phyloP scores from a whole-genome alignment of 2,888 invertebrate genomes.

The Leptinotarsa haldemani region DNA sequence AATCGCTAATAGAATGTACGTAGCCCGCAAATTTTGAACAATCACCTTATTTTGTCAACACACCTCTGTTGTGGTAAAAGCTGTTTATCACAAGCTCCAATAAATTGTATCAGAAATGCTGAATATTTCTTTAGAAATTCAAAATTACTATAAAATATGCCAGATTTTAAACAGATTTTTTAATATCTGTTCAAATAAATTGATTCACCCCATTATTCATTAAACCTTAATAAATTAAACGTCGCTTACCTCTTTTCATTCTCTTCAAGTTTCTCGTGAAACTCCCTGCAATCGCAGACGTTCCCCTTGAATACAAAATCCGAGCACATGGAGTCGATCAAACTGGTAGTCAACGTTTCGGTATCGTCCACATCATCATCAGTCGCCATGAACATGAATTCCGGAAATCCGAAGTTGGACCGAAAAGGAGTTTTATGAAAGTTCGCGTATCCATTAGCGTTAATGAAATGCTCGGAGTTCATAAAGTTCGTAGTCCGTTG shows the following conservation, averaged over 20 bases:
- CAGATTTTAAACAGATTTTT: too few relatives aligned
- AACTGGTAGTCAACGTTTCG: slow-evolving; percentile 45
- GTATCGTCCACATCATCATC: slow-evolving; percentile 42
- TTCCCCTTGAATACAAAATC: slow-evolving; percentile 48
- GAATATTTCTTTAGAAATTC: too few relatives aligned
- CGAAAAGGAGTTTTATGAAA: slow-evolving; percentile 43
- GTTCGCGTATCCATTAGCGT: slow-evolving; percentile 34
- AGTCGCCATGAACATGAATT: slow-evolving; percentile 48
- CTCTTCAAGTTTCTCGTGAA: slow-evolving; percentile 45
- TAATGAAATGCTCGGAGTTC: slow-evolving; percentile 57
- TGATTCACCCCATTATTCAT: too few relatives aligned
- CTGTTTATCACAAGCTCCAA: too few relatives aligned
- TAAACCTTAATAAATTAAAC: too few relatives aligned
- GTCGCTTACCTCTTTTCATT: slow-evolving; percentile 39
- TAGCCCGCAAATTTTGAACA: too few relatives aligned
- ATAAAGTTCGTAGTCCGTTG: slow-evolving; percentile 57
- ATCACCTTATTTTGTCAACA: too few relatives aligned
- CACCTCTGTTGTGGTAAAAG: too few relatives aligned
- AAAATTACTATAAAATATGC: too few relatives aligned
- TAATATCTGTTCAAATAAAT: too few relatives aligned
- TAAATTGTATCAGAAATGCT: too few relatives aligned
- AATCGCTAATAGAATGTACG: too few relatives aligned
- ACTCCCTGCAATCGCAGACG: slow-evolving; percentile 44
- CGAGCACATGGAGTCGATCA: slow-evolving; percentile 45
- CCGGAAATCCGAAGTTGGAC: slow-evolving; percentile 50